Evolutionary conservation across 35 echinoderm and acorn worm genomes (phyloP).

Genomic region (Apostichopus californicus): DNA sequence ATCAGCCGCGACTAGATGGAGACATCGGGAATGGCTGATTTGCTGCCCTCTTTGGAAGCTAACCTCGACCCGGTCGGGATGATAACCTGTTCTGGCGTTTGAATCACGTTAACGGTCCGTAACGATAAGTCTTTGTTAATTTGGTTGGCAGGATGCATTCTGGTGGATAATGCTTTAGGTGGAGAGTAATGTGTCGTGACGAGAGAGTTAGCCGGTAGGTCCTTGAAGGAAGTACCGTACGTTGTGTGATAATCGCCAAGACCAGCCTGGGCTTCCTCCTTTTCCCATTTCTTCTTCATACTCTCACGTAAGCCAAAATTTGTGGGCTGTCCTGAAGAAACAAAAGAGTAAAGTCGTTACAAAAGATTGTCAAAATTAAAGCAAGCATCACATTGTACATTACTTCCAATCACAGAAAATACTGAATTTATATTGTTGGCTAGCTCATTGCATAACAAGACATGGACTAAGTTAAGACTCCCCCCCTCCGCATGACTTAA

Average conservation of each 20-base stretch:
- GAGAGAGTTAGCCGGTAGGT: conserved; percentile 54
- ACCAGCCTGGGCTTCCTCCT: conserved; percentile 50
- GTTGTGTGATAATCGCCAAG: conserved; percentile 80
- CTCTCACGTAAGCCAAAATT: conserved; percentile 81
- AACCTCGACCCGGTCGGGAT: conserved; percentile 61
- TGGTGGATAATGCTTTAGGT: conserved; percentile 76
- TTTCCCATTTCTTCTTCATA: conserved; percentile 66
- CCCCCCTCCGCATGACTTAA: too few species aligned
- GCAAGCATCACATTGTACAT: too few species aligned
- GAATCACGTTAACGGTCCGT: conserved; percentile 71
- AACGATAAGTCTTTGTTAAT: conserved; percentile 91
- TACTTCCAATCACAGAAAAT: too few species aligned
- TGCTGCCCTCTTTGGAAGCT: conserved; percentile 31
- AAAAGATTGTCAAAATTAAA: background rate
- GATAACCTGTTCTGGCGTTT: conserved; percentile 78
- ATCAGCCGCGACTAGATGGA: conserved; percentile 40
- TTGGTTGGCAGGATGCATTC: conserved; percentile 82
- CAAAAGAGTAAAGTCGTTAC: background rate
- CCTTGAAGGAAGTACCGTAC: conserved; percentile 71
- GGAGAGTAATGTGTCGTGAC: conserved; percentile 86
- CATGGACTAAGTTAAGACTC: too few species aligned
- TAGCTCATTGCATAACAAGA: too few species aligned
- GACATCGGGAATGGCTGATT: conserved; percentile 51
- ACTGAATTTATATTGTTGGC: too few species aligned
- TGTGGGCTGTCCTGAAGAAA: conserved; percentile 69